Base-by-base conservation (phyloP, 2,888 invertebrate genomes). In the Busseola fusca region DNA sequence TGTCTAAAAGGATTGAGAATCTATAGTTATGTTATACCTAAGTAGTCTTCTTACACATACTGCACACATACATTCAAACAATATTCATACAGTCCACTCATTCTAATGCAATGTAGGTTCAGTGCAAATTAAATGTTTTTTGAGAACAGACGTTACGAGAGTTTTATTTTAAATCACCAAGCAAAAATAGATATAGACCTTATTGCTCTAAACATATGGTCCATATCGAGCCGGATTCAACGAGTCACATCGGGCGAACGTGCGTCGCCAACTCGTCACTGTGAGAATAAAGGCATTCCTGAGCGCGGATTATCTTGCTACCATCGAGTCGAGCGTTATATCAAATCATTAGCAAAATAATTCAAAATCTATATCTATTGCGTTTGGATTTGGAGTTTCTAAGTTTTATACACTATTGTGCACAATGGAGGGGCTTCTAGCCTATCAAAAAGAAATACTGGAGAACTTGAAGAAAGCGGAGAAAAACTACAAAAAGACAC, bases 371-470 rank as follows among this genome's bases (percentile, higher is more conserved):
- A 6, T 25, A 60, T 25, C 42, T 14, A 27, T 42, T 34, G 40
- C n/a, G 25, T 42, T 60, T 42, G 60, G 42, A 60, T 40, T 40
- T 25, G 25, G 37, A 59, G 42, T 25, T 60, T 42, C 42, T 16
- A 60, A 25, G 18, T 40, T 9, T 21, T 10, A 27, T 40, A 42
- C 37, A 40, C 9, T 1, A 18, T 18, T 42, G 42, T 25, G 3
- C 42, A 42, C 25, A 4, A 60, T 60, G 60, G 60, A 60, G 10
- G 42, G 2, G 42, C 42, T 60, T 60, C 16, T 60, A 7, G 25
- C 60, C 4, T 60, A 60, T 60, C 60, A 60, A 42, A 42, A 60
- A 2, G 60, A 60, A 60, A 16, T 42, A 14, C 42, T 60, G 60
- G 42, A 60, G 4, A 60, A 60, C 25, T 18, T 42, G 18, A 56